Conservation (phyloP, 2,888 invertebrate genomes). For the Protonemura montana region DNA sequence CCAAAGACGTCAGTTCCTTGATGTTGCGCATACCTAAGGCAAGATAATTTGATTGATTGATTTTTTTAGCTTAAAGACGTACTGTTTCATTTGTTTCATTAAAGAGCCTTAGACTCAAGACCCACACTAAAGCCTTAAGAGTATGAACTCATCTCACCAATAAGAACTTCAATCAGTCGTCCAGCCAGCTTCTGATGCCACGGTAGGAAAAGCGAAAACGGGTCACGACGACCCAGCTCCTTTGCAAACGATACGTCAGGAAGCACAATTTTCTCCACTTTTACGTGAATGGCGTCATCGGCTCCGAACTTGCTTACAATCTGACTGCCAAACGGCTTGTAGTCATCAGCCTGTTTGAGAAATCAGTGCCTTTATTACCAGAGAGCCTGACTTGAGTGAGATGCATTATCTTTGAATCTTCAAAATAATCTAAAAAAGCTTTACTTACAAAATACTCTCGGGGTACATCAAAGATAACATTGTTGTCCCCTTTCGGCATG, state of each 20-base stretch:
- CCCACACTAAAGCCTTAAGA: no score
- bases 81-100: no score
- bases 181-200: slow-evolving; percentile 75
- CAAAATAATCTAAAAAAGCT: no score
- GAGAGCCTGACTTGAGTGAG: no score
- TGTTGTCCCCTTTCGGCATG: slow-evolving; percentile 72
- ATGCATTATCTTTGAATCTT: no score
- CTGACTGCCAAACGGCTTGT: slow-evolving; percentile 37
- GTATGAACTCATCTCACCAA: slow-evolving; percentile 62
- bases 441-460: slow-evolving; percentile 70
- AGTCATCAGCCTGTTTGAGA: slow-evolving; percentile 43
- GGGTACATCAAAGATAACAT: slow-evolving; percentile 68
- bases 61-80: no score
- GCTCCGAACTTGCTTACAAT: slow-evolving; percentile 42
- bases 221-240: slow-evolving; percentile 68
- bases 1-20: slow-evolving; percentile 76
- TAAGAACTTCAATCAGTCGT: slow-evolving; percentile 72
- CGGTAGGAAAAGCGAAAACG: slow-evolving; percentile 79
- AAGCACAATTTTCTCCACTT: slow-evolving; percentile 43
- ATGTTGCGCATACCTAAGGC: slow-evolving; percentile 71
- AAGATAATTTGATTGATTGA: no score
- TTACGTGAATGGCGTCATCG: slow-evolving; percentile 29
- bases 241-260: slow-evolving; percentile 70
- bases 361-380: background rate
- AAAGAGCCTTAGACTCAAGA: no score